These are phyloP conservation scores for Tetropium fuscum DNA, from an alignment of 2,888 invertebrate genomes.

Conservation along the genomic window DNA sequence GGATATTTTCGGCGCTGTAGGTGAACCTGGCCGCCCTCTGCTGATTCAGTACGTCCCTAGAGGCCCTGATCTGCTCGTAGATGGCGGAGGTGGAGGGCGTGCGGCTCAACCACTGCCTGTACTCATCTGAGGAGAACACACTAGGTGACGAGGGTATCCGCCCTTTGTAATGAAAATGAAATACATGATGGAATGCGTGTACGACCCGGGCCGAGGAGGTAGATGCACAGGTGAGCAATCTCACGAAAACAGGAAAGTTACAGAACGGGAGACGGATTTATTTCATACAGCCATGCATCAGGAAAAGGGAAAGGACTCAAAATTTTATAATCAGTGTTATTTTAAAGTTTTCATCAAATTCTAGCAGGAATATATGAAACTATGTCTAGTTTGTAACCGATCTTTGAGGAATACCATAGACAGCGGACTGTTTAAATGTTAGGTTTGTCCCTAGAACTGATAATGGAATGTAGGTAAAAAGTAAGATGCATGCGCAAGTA, in stretches of 20 bases:
- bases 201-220: slow-evolving; percentile 16
- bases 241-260: too few species aligned
- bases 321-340: too few species aligned
- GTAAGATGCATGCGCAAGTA: too few species aligned
- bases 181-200: slow-evolving; percentile 31
- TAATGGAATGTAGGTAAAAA: too few species aligned
- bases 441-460: neutral
- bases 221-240: too few species aligned
- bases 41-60: slow-evolving; percentile 77
- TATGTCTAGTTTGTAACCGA: neutral
- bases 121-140: slow-evolving; percentile 89
- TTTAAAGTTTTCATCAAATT: too few species aligned
- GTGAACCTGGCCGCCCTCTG: slow-evolving; percentile 82
- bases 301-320: too few species aligned
- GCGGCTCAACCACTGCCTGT: slow-evolving; percentile 91
- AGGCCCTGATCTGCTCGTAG: slow-evolving; percentile 89
- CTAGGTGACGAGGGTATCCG: slow-evolving; percentile 63
- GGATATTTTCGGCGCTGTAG: slow-evolving; percentile 93
- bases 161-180: slow-evolving; percentile 50
- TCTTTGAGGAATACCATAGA: too few species aligned
- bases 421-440: slow-evolving; percentile 11
- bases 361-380: too few species aligned
- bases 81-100: slow-evolving; percentile 93
- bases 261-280: too few species aligned
- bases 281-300: too few species aligned